Conservation (phyloP, 2,888 invertebrate species). For the Mesodorylaimus sp. region DNA sequence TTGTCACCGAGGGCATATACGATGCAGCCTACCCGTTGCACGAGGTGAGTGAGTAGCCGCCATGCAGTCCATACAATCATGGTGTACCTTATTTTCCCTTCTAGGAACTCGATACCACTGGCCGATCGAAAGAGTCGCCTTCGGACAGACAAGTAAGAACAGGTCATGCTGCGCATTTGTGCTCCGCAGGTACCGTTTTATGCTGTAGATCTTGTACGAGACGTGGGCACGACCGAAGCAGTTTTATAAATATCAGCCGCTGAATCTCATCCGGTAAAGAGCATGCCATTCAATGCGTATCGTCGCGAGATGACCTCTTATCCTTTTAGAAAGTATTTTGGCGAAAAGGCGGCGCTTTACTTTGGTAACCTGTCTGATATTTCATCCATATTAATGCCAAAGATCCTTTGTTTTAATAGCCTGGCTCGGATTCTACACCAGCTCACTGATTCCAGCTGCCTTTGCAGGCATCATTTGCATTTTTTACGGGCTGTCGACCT, state of each 20-base stretch:
- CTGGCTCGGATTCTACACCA: slow-evolving; percentile 80
- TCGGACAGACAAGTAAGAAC: too few relatives aligned
- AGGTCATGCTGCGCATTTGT: too few relatives aligned
- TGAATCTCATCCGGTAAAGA: slow-evolving; percentile 51
- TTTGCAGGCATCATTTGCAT: slow-evolving; percentile 68
- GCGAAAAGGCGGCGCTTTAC: slow-evolving; percentile 72
- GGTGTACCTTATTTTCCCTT: too few relatives aligned
- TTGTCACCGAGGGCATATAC: slow-evolving; percentile 63
- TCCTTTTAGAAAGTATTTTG: slow-evolving; percentile 53
- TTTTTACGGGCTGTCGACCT: slow-evolving; percentile 59
- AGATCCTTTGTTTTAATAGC: too few relatives aligned
- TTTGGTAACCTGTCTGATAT: too few relatives aligned
- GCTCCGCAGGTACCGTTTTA: too few relatives aligned
- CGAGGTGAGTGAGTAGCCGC: too few relatives aligned
- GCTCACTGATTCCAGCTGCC: slow-evolving; percentile 67
- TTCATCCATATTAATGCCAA: too few relatives aligned
- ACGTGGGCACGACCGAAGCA: slow-evolving; percentile 76
- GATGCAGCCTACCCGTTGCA: slow-evolving; percentile 67
- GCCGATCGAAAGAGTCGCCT: too few relatives aligned
- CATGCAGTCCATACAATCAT: too few relatives aligned
- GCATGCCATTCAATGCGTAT: background rate
- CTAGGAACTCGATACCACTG: too few relatives aligned
- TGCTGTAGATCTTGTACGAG: slow-evolving; percentile 53
- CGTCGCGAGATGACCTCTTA: background rate
- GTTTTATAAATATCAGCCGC: slow-evolving; percentile 79